A percentile compares a stretch with the other conserved stretches of the same genome.
Conservation (phyloP, 30 jellyfish, hydroid and myxozoan species). For the Catostylus mosaicus region DNA sequence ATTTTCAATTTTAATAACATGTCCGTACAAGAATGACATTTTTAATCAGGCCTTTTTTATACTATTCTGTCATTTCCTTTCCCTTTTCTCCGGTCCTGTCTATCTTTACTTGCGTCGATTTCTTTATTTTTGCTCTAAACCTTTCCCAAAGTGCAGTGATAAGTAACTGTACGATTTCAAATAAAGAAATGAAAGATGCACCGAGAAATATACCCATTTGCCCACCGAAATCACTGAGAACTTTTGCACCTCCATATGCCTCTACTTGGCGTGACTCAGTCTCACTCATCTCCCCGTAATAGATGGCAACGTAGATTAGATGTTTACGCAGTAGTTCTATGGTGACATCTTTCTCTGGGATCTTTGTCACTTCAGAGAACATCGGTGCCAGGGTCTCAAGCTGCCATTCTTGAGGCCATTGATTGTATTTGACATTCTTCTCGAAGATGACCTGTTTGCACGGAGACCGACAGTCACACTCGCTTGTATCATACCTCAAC, state of each 20-base stretch:
- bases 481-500: not conserved
- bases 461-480: conserved; percentile 5
- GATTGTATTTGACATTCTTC: not conserved
- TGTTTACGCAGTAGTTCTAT: conserved; percentile 1
- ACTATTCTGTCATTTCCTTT: no score
- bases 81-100: no score
- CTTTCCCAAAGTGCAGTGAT: not conserved
- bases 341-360: not conserved
- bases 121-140: no score
- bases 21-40: no score
- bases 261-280: conserved; percentile 1
- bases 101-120: no score
- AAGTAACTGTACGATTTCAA: not conserved
- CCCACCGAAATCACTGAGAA: conserved; percentile 23
- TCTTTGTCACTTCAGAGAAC: conserved; percentile 13
- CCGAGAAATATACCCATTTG: conserved; percentile 40
- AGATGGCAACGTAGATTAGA: not conserved
- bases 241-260: conserved; percentile 2
- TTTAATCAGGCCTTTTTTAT: no score
- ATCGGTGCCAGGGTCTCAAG: not conserved
- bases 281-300: conserved; percentile 5
- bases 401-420: conserved; percentile 32
- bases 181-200: conserved; percentile 5
- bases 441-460: conserved; percentile 10
- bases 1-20: no score